Percentiles rank a stretch among this genome's conserved stretches.
These are phyloP conservation scores for Sternotherus odoratus DNA, from an alignment of 2,797 vertebrate genomes.

Conservation along the genomic window DNA sequence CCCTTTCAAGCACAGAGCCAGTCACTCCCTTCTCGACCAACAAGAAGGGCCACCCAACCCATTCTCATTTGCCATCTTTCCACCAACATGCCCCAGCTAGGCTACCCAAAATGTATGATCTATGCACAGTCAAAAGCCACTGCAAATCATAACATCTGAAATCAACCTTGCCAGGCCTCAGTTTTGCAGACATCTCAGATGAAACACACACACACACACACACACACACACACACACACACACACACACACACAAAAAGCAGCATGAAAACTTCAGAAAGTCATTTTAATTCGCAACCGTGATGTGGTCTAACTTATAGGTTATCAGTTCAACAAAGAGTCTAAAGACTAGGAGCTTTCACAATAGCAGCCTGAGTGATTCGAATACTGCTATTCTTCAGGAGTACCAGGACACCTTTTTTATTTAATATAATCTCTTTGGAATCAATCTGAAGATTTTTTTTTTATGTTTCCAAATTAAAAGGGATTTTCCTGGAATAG, in stretches of 20 bases:
- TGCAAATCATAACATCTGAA: background rate
- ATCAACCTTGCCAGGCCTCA: background rate
- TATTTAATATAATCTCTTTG: background rate
- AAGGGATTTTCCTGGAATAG: background rate
- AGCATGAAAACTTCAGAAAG: background rate
- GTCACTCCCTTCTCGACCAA: background rate
- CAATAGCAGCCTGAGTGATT: background rate
- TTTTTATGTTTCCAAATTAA: background rate
- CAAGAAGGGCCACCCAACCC: background rate
- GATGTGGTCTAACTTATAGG: background rate
- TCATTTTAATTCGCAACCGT: background rate
- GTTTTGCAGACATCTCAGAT: background rate
- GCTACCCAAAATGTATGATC: background rate
- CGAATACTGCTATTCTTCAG: background rate
- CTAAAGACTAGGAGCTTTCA: background rate
- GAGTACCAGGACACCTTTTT: background rate
- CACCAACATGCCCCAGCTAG: background rate
- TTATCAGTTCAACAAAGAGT: background rate
- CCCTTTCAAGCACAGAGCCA: constrained; percentile 13
- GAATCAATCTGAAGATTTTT: background rate
- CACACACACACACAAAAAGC: too few species aligned
- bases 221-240: too few species aligned
- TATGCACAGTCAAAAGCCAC: background rate
- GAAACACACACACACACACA: too few species aligned
- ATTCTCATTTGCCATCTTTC: background rate